Evolutionary conservation across 2,113 vertebrate species (phyloP), one percentile per base, ranked within the genome.

Genomic region (Antigone vipio): DNA sequence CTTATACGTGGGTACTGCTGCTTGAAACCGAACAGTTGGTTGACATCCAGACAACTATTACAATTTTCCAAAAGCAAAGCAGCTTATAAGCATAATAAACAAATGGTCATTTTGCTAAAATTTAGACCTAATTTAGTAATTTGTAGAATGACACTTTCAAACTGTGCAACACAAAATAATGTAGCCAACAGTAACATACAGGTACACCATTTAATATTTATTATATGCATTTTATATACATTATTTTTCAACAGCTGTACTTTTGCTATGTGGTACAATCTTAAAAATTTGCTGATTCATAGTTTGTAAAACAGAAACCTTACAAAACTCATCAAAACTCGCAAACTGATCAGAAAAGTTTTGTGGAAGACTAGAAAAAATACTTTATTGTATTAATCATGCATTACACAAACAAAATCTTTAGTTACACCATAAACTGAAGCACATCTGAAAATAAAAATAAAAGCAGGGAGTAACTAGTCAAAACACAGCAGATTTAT

Each of bases 161-260:
- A 98, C 63, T 97, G 89, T 97, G 97, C 91, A 98, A 98, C 97
- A 98, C 92, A 98, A 98, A 98, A 98, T 98, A 98, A 98, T 94
- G 97, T 98, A 98, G 97, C 94, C 97, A 98, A 98, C 97, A 97
- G 97, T 98, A 98, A 98, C 98, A 98, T 99, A 99, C 99, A 99
- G 98, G 98, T 99, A 99, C 99, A 99, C 99, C 99, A 99, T 99
- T 99, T 99, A 99, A 99, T 99, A 99, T 99, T 99, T 99, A 99
- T 99, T 99, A 99, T 99, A 99, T 99, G 99, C 99, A 99, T 99
- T 99, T 99, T 99, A 99, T 99, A 98, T 99, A 99, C 99, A 99
- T 98, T 98, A 98, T 98, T 99, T 99, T 98, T 99, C 98, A 99
- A 99, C 98, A 99, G 98, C 97, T 98, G 98, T 98, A 98, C 60